Base-by-base conservation (phyloP, 2,888 invertebrate species). In the Dryomyza anilis region DNA sequence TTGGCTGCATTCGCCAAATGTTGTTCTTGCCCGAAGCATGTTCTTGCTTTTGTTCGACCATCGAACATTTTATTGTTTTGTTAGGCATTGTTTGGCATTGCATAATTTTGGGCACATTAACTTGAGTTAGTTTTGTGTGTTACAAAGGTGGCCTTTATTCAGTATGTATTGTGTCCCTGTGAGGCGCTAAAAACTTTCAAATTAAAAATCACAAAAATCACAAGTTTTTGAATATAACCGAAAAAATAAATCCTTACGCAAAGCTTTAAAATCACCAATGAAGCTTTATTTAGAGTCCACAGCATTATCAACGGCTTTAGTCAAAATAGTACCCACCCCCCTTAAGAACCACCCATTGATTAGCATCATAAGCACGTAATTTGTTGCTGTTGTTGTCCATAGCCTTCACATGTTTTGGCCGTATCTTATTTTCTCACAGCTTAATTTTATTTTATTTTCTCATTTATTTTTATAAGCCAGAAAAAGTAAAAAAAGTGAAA, bases 41-140 rank as follows among this genome's bases (percentile, higher is more conserved):
- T n/a, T n/a, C n/a, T n/a, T n/a, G n/a, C n/a, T n/a, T n/a, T n/a
- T n/a, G n/a, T n/a, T n/a, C n/a, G n/a, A n/a, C n/a, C n/a, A n/a
- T n/a, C n/a, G n/a, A n/a, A n/a, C n/a, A n/a, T n/a, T n/a, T n/a
- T n/a, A n/a, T n/a, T n/a, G n/a, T n/a, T n/a, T n/a, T n/a, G 43
- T n/a, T 33, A 27, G 16, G 55, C 30, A 59, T 66, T 63, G 66
- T 66, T 66, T 63, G n/a, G 48, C 43, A 16, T 45, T 50, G 50
- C 56, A 63, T 60, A 66, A 60, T 56, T 63, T 66, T 36, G n/a
- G n/a, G n/a, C n/a, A n/a, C n/a, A n/a, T n/a, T n/a, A n/a, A n/a
- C n/a, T n/a, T n/a, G n/a, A n/a, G n/a, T n/a, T n/a, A n/a, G n/a
- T n/a, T n/a, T n/a, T n/a, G n/a, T n/a, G n/a, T n/a, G n/a, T n/a